Base-by-base conservation (phyloP, 1,140 invertebrate genomes). In the Pseudomyrmex sp. region DNA sequence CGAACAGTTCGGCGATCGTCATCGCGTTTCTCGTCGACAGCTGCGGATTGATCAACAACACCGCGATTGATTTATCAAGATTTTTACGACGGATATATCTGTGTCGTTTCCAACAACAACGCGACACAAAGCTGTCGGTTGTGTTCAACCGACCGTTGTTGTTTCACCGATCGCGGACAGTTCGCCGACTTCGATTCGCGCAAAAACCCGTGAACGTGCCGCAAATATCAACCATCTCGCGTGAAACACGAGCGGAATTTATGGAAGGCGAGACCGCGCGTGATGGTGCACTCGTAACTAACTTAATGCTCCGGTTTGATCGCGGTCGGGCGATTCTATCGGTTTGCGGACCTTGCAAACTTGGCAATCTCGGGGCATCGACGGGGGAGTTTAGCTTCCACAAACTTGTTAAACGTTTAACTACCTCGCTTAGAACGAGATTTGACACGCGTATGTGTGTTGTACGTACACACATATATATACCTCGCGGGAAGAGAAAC, bases 401-500 rank as follows among this genome's bases (percentile, higher is more conserved):
- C 35, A 20, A 66, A 70, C 75, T 56, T 46, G 54, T 23, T 10
- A 9, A 35, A 35, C 5, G 35, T 35, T 35, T 13, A 18, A 44
- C 18, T 58, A 74, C 50, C 10, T 8, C 0, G 18, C 46, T 9
- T 20, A 10, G 15, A 35, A 15, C n/a, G 15, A 50, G 69, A 68
- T 59, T 69, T 8, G 52, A 52, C 63, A 20, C 35, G 44, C 46
- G n/a, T 18, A 0, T 44, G 2, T 12, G 74, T 12, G 74, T 48
- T 20, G 48, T 18, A 48, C 50, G n/a, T 20, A 52, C 35, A 48
- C 50, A 62, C 54, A 26, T 18, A 62, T 59, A 20, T 76, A 13
- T 79, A 77, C 70, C 77, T 61, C 56, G 79, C 88, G 76, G 75
- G 59, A 35, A 35, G 82, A 59, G 70, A 86, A 89, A 89, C 88